A percentile compares a stretch with the other conserved stretches of the same genome.
Conservation (phyloP, 1,140 invertebrate genomes). For the Drosophila varians region DNA sequence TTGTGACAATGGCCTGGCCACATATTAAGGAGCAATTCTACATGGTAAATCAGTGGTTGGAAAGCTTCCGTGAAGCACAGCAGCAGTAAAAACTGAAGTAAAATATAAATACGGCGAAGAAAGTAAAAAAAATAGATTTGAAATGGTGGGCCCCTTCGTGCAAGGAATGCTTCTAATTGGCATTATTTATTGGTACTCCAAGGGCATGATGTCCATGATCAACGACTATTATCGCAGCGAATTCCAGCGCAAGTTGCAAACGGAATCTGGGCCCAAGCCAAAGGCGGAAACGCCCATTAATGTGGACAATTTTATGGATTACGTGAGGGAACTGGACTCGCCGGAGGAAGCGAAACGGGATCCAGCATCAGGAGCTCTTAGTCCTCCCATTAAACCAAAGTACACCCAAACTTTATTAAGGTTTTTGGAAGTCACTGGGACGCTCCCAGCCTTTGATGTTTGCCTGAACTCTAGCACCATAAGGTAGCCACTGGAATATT, state of each 20-base stretch:
- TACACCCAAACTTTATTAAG: conserved; percentile 22
- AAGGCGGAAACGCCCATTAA: conserved; percentile 43
- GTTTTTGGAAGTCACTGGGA: conserved; percentile 58
- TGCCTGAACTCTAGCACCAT: conserved; percentile 37
- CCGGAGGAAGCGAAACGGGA: conserved; percentile 3
- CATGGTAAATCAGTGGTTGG: conserved; percentile 71
- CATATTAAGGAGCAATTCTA: conserved; percentile 71
- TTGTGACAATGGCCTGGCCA: conserved; percentile 82
- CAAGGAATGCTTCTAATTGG: conserved; percentile 76
- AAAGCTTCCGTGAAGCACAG: conserved; percentile 48
- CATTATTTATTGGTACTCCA: conserved; percentile 81
- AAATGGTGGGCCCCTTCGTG: conserved; percentile 78
- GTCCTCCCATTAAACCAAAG: neutral
- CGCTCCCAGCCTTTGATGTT: conserved; percentile 17
- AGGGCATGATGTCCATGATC: conserved; percentile 81
- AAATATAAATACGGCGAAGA: neutral
- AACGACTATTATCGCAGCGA: conserved; percentile 82
- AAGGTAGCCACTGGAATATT: conserved; percentile 26
- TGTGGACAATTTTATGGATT: conserved; percentile 75
- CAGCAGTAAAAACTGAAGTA: conserved; percentile 8
- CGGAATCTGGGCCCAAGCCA: conserved; percentile 5
- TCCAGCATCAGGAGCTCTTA: neutral
- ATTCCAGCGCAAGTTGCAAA: conserved; percentile 70
- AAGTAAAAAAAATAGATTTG: no score
- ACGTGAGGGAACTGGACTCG: conserved; percentile 60